Evolutionary conservation across 2,888 invertebrate species (phyloP).

Genomic region (Troides oblongomaculatus): DNA sequence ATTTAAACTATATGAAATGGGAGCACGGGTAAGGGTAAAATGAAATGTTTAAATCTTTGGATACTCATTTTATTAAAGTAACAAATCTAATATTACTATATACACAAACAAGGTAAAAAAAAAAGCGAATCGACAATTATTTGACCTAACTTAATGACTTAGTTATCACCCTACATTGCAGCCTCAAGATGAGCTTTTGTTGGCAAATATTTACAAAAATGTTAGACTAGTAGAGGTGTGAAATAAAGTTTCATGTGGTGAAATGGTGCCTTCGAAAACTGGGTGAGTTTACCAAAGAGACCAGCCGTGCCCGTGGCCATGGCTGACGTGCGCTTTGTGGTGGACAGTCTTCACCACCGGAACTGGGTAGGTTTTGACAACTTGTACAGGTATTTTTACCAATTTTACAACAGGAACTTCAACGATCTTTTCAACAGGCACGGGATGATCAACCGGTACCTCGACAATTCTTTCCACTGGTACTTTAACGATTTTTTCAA

Average conservation of each 20-base stretch:
- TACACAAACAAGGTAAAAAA: constrained; percentile 56
- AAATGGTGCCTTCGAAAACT: constrained; percentile 23
- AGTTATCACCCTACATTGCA: constrained; percentile 77
- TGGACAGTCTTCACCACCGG: constrained; percentile 71
- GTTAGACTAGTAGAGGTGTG: constrained; percentile 55
- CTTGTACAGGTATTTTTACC: constrained; percentile 67
- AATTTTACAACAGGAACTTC: constrained; percentile 78
- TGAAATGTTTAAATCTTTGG: constrained; percentile 57
- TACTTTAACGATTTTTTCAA: constrained; percentile 80
- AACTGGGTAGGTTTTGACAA: constrained; percentile 68
- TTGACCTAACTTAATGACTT: constrained; percentile 76
- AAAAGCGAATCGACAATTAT: constrained; percentile 50
- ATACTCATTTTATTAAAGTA: constrained; percentile 63
- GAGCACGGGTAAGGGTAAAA: constrained; percentile 36
- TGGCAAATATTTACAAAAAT: constrained; percentile 67
- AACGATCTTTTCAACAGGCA: constrained; percentile 73
- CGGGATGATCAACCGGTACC: constrained; percentile 77
- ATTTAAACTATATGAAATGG: background rate
- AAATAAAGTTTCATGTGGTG: constrained; percentile 38
- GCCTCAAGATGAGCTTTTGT: constrained; percentile 75
- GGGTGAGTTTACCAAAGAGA: constrained; percentile 40
- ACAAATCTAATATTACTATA: constrained; percentile 68
- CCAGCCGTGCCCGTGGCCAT: constrained; percentile 44
- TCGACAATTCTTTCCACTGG: constrained; percentile 79
- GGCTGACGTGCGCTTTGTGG: constrained; percentile 58